Evolutionary conservation across 2,888 invertebrate species (phyloP), one percentile per base, ranked within the genome.

Genomic region (Synanthedon tipuliformis): DNA sequence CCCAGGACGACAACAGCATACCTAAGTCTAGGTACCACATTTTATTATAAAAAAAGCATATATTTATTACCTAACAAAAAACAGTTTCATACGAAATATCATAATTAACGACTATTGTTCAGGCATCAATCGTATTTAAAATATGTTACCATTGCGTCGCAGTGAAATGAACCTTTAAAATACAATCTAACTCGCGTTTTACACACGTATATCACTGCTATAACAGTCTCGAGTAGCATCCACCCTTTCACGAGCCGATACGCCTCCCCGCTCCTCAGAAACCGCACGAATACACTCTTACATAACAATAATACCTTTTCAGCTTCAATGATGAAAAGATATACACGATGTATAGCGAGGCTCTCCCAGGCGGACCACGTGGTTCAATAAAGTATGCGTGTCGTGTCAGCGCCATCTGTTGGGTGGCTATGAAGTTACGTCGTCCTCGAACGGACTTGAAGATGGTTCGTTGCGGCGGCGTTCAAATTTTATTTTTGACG

Each of bases 301-400:
- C 84, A 84, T 84, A 85, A 86, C 84, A 84, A 83, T 83, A 79
- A 82, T 83, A 77, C 78, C 73, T 78, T 68, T 72, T 69, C 75
- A 75, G 71, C 71, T 65, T 73, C 70, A 75, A 72, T 71, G 71
- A 75, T 71, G 72, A 64, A 61, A 64, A 66, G 64, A 61, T 62
- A 65, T 60, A 61, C 58, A 62, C 60, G 55, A 56, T 61, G 52
- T 53, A 52, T 62, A 63, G 55, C 59, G 58, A 54, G 57, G 56
- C 57, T 56, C 54, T 53, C 59, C 58, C 56, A 64, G 65, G 57
- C 58, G 59, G 58, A 68, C 75, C 84, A 84, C 81, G 83, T 84
- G 78, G 82, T 85, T 85, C 84, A 75, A 85, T 85, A 84, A 81
- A 72, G 64, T 69, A 66, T 62, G 64, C 62, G 60, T 60, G 64